Evolutionary conservation across 64 coral and sea anemone species (phyloP), one percentile per base, ranked within the genome.

Genomic region (Stylophora pistillata): DNA sequence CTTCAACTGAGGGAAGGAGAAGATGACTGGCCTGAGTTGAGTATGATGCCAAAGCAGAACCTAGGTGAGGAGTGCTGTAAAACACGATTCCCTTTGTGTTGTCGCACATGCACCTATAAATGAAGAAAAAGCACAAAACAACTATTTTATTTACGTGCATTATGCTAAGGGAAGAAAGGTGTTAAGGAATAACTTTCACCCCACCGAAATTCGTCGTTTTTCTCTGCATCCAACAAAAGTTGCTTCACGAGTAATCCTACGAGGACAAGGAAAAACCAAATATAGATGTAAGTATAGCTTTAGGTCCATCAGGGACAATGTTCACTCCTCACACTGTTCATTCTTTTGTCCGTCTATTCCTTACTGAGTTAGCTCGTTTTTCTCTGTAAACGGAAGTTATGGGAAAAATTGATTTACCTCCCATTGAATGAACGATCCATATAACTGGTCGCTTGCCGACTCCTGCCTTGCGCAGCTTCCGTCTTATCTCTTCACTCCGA

Each of bases 371-470:
- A 47, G 37, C 37, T 47, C 37, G 37, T 47, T 47, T 47, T 47
- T 7, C 37, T 47, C 3, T 47, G 37, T 47, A 47, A 47, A 47
- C 37, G 37, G 37, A 47, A 47, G n/a, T n/a, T n/a, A n/a, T n/a
- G n/a, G n/a, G n/a, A n/a, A n/a, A n/a, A n/a, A n/a, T n/a, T 52
- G 16, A 65, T 85, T 69, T 74, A 98, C 96, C 96, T 92, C 96
- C 96, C 96, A 98, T 98, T 23, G 96, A 98, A 77, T 98, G 96
- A 6, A 90, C 79, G 55, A 98, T 52, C 96, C 96, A 98, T 47
- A 98, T 94, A 3, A 98, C 96, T 17, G 96, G 96, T 25, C 93
- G 75, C 84, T 94, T 92, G 20, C 96, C 96, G 13, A 98, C 87
- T 16, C 96, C 96, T 17, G 96, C 96, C 31, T 86, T 85, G 33